These are phyloP conservation scores for Hemibagrus guttatus DNA, from an alignment of 2,797 vertebrate genomes.

Conservation along the genomic window DNA sequence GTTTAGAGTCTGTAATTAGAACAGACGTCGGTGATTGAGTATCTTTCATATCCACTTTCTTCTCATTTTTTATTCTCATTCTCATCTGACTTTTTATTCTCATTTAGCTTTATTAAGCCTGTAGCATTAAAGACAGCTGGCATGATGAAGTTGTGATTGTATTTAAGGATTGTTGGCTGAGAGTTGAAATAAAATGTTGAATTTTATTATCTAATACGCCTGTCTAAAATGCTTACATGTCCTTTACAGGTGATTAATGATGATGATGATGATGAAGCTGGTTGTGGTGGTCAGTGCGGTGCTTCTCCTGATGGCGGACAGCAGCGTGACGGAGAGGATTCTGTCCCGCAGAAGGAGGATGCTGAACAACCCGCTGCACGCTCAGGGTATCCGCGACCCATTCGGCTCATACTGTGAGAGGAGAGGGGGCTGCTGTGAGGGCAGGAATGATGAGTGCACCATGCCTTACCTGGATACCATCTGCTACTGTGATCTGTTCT, in stretches of 20 bases:
- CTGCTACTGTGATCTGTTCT: constrained; percentile 98
- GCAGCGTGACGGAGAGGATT: constrained; percentile 57
- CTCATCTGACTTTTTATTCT: too few relatives aligned
- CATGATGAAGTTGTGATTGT: neutral
- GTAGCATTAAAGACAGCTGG: neutral
- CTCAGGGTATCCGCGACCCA: constrained; percentile 86
- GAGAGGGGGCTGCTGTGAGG: constrained; percentile 86
- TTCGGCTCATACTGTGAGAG: constrained; percentile 86
- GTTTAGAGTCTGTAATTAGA: neutral
- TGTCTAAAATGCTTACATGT: constrained; percentile 6
- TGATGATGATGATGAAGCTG: constrained; percentile 64
- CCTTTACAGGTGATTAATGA: constrained; percentile 57
- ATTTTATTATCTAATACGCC: neutral
- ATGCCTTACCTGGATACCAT: constrained; percentile 92
- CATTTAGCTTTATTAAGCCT: neutral
- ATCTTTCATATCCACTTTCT: neutral
- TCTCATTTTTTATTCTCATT: neutral
- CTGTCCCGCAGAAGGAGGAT: constrained; percentile 79
- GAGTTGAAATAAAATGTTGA: neutral
- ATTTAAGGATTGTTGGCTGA: too few relatives aligned
- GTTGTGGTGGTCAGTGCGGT: constrained; percentile 60
- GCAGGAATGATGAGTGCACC: constrained; percentile 85
- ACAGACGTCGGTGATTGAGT: neutral
- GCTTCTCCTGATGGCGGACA: constrained; percentile 70
- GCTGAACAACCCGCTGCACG: constrained; percentile 82